Evolutionary conservation across 2,113 vertebrate genomes (phyloP), one percentile per base, ranked within the genome.

Genomic region (Otis tarda): DNA sequence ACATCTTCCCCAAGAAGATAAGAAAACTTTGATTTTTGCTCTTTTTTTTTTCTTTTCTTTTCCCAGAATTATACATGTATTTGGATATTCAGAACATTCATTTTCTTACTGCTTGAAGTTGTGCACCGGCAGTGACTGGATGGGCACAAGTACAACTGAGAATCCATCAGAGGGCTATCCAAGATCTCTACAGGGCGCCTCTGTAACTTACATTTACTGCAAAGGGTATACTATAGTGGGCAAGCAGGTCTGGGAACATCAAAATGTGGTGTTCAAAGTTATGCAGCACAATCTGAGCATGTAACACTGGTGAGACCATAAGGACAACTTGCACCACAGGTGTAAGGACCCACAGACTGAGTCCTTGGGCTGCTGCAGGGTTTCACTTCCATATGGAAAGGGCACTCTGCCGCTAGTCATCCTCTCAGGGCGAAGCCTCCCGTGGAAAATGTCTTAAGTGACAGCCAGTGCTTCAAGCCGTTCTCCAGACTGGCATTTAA

Each of bases 71-170:
- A 9, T 4, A 49, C 15, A 12, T 35, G 7, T 6, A 49, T 90
- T 61, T 89, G 45, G 28, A 81, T 50, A 80, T 63, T 77, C 18
- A 53, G 24, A 80, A 60, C 33, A 61, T 30, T 49, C 14, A 10
- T 31, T 82, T 41, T 50, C 64, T 28, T 61, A 14, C 25, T n/a
- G 10, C 60, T 47, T 59, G 16, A 10, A 9, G 7, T 6, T 60
- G 28, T 59, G 15, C 28, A 9, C 27, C 20, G 39, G 35, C 52
- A 39, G n/a, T 20, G 55, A 9, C 20, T 21, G 15, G 23, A 53
- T 9, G 14, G 55, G 47, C 53, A 45, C 0, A 0, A 25, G 30
- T 45, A 31, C 20, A 37, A 85, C 64, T 0, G 0, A 6, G 10
- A 60, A 24, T 2, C 57, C 71, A 25, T 31, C 52, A 59, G 41